Evolutionary conservation across 2,113 vertebrate genomes (phyloP), one percentile per base, ranked within the genome.

Genomic region (Phrynosoma blainvillii): DNA sequence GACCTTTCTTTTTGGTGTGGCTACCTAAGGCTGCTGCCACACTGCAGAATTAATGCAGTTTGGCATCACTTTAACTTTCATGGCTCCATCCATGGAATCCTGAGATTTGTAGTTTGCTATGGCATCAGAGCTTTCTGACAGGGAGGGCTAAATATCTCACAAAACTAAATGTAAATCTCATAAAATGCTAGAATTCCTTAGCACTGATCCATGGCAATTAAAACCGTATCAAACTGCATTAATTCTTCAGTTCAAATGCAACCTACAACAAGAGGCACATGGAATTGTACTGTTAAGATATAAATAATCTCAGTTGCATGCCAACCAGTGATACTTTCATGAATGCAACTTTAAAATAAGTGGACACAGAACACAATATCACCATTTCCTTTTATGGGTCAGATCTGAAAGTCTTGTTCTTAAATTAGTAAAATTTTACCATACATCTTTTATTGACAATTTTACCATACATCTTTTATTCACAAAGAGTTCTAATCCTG

Each of bases 391-490:
- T 88, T 88, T 83, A 70, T 7, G 47, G 40, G 40, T 84, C 88
- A 87, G 86, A 74, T 86, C 86, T 94, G 25, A 54, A 56, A 36
- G 47, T 87, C 52, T 2, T 86, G 87, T 86, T 89, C 84, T 88
- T 36, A 84, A 3, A 54, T 85, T 91, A 91, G 88, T 12, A 88
- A 94, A 96, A 95, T 90, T 95, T 96, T 90, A 93, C 94, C 89
- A 86, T 91, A 95, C 85, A 93, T 94, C 94, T 94, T 96, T 93
- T 94, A 96, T 97, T 96, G 95, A 94, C 91, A 94, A 96, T 90
- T 95, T 96, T 90, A 93, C 94, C 89, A 86, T 91, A 95, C 85
- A 93, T 94, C 94, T 94, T 96, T 93, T 94, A 96, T 97, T 96
- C 95, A 94, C 91, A 94, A 96, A 95, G 95, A 90, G 92, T 96